Evolutionary conservation across 2,113 vertebrate species (phyloP).

Genomic region (Odocoileus virginianus): DNA sequence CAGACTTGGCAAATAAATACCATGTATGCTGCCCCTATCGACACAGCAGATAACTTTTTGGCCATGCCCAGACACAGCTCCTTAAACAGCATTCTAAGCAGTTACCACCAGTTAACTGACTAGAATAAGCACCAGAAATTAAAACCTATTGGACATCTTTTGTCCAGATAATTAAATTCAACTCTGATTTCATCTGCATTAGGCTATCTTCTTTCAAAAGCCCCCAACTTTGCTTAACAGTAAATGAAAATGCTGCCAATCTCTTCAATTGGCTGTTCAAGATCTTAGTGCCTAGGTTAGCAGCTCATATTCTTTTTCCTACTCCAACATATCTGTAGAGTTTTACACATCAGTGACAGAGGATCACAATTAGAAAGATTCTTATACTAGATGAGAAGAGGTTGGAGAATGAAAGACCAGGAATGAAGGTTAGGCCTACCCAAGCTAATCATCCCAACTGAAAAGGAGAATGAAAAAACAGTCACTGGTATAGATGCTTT

Average conservation of each 20-base stretch:
- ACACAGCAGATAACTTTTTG: background rate
- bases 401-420: background rate
- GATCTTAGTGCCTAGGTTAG: background rate
- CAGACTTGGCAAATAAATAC: background rate
- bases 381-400: background rate
- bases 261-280: background rate
- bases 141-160: background rate
- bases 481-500: background rate
- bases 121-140: background rate
- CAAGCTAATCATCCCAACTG: background rate
- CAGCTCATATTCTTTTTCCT: background rate
- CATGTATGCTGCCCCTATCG: background rate
- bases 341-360: background rate
- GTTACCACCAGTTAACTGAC: background rate
- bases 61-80: background rate
- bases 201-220: background rate
- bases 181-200: background rate
- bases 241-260: conserved; percentile 8
- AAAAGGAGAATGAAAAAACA: background rate
- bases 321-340: background rate
- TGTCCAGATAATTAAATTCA: background rate
- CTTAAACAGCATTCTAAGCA: background rate
- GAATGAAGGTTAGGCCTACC: background rate
- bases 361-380: background rate
- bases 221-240: background rate